Evolutionary conservation across 2,888 invertebrate species (phyloP).

Genomic region (Drosophila flavopinicola): DNA sequence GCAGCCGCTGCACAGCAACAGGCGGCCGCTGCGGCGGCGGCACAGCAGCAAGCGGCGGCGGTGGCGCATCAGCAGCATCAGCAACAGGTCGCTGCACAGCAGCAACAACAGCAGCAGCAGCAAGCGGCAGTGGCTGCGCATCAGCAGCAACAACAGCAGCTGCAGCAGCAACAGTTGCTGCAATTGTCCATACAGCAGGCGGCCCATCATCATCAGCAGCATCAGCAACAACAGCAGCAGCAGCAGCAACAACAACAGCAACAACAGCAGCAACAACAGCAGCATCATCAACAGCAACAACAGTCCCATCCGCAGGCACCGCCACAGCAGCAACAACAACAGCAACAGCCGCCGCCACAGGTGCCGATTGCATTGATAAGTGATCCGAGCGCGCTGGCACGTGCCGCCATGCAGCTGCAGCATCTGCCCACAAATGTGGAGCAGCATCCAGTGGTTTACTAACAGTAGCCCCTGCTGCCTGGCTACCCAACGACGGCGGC

Average conservation of each 20-base stretch:
- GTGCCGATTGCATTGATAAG: conserved; percentile 83
- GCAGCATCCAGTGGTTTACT: conserved; percentile 84
- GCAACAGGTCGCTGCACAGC: conserved; percentile 75
- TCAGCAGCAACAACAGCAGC: conserved; percentile 74
- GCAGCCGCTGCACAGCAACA: conserved; percentile 74
- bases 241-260: conserved; percentile 76
- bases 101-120: conserved; percentile 77
- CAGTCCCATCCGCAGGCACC: conserved; percentile 67
- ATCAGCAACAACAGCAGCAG: conserved; percentile 74
- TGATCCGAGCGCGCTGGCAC: conserved; percentile 83
- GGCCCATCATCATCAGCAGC: conserved; percentile 76
- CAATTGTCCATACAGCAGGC: conserved; percentile 75
- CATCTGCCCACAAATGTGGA: conserved; percentile 84
- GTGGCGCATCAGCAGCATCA: conserved; percentile 74
- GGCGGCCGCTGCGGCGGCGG: conserved; percentile 67
- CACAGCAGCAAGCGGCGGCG: conserved; percentile 75
- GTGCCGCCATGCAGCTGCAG: conserved; percentile 84
- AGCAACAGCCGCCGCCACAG: conserved; percentile 81
- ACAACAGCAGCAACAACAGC: conserved; percentile 78
- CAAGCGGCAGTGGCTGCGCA: conserved; percentile 69
- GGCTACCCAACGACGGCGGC: conserved; percentile 57
- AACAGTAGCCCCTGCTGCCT: conserved; percentile 80
- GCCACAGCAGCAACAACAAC: conserved; percentile 76
- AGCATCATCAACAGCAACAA: conserved; percentile 69
- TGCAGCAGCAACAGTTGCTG: conserved; percentile 65